Percentiles rank a stretch among this genome's conserved stretches.
phyloP scores from a whole-genome alignment of 2,888 invertebrate species.

The Fragum fragum region DNA sequence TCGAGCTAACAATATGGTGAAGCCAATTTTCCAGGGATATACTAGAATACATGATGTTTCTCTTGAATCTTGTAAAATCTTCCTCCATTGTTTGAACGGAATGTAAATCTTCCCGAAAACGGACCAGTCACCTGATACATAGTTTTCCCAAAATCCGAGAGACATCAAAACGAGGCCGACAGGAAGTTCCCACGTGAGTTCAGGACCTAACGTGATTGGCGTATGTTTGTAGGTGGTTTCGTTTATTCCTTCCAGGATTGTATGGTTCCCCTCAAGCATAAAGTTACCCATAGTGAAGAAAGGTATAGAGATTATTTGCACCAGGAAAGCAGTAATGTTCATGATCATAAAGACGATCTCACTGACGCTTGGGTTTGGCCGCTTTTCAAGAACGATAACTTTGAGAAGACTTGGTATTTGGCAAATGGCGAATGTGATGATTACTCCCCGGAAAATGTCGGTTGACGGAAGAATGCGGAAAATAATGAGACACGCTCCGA shows the following conservation, averaged over 20 bases:
- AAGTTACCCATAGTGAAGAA: slow-evolving; percentile 72
- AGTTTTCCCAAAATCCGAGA: slow-evolving; percentile 99
- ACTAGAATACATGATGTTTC: slow-evolving; percentile 78
- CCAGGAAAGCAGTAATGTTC: slow-evolving; percentile 73
- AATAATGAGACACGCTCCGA: slow-evolving; percentile 84
- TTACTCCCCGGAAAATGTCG: slow-evolving; percentile 83
- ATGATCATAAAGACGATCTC: slow-evolving; percentile 69
- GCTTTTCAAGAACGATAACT: slow-evolving; percentile 77
- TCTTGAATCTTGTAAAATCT: slow-evolving; percentile 76
- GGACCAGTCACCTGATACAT: slow-evolving; percentile 89
- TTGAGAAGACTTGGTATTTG: slow-evolving; percentile 84
- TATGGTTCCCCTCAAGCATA: slow-evolving; percentile 68
- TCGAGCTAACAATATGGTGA: slow-evolving; percentile 74
- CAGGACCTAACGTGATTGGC: slow-evolving; percentile 83
- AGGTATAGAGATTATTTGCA: slow-evolving; percentile 75
- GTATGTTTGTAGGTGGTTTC: slow-evolving; percentile 56
- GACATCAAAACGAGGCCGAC: slow-evolving; percentile 94
- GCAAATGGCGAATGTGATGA: slow-evolving; percentile 83
- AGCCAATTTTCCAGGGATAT: slow-evolving; percentile 78
- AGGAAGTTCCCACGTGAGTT: slow-evolving; percentile 93
- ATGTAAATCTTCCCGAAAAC: slow-evolving; percentile 75
- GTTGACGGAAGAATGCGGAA: slow-evolving; percentile 84
- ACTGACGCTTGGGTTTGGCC: slow-evolving; percentile 71
- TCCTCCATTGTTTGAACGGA: slow-evolving; percentile 78
- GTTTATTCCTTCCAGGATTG: slow-evolving; percentile 69